These are phyloP conservation scores for Aproaerema taeniolella DNA, from an alignment of 2,888 invertebrate species.

Conservation along the genomic window DNA sequence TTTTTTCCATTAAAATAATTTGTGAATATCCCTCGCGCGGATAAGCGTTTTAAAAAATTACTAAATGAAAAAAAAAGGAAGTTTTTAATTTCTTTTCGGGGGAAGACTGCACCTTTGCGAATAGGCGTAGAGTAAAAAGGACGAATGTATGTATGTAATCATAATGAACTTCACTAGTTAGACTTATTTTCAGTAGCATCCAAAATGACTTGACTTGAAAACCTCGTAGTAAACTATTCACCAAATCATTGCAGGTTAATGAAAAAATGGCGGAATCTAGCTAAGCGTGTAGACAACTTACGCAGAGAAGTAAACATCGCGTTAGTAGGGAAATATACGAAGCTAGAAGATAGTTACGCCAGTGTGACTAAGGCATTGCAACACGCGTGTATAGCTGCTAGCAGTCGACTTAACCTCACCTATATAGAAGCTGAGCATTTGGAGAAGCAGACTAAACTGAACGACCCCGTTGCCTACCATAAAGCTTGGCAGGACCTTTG, in stretches of 20 bases:
- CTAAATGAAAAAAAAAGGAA: too few relatives aligned
- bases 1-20: too few relatives aligned
- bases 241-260: conserved; percentile 84
- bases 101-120: too few relatives aligned
- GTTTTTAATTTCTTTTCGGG: too few relatives aligned
- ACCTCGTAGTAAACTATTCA: too few relatives aligned
- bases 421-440: conserved; percentile 95
- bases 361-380: conserved; percentile 96
- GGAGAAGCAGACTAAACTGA: conserved; percentile 83
- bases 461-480: conserved; percentile 90
- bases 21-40: too few relatives aligned
- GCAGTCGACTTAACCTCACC: conserved; percentile 90
- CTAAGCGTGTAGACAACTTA: conserved; percentile 89
- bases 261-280: conserved; percentile 93
- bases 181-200: too few relatives aligned
- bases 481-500: conserved; percentile 96
- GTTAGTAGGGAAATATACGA: conserved; percentile 97
- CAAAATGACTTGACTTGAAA: too few relatives aligned
- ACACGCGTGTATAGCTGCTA: conserved; percentile 92
- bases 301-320: conserved; percentile 92
- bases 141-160: too few relatives aligned
- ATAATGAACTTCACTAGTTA: too few relatives aligned
- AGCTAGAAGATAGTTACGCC: conserved; percentile 96
- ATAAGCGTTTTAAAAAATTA: too few relatives aligned
- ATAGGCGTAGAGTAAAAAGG: too few relatives aligned